These are phyloP conservation scores for Euleptes europaea DNA, from an alignment of 2,113 vertebrate genomes.

Conservation along the genomic window DNA sequence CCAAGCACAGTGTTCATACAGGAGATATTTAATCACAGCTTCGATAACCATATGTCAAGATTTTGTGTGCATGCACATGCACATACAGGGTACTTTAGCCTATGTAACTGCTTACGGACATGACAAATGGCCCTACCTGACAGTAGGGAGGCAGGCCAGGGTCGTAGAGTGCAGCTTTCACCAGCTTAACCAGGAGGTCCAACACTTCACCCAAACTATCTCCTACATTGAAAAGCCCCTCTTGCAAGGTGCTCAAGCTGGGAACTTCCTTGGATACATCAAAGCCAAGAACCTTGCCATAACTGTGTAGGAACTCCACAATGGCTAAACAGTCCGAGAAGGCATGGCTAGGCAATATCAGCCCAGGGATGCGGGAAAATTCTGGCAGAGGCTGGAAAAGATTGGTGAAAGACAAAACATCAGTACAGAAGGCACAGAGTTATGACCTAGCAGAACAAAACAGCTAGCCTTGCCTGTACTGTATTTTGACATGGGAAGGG, in stretches of 20 bases:
- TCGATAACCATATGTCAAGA: not conserved
- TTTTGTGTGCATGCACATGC: not conserved
- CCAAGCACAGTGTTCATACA: not conserved
- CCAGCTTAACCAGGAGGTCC: constrained; percentile 86
- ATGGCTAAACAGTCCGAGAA: constrained; percentile 90
- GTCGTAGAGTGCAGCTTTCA: constrained; percentile 85
- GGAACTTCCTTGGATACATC: constrained; percentile 87
- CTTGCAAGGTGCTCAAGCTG: constrained; percentile 86
- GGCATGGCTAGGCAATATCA: constrained; percentile 84
- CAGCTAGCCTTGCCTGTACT: too few species aligned
- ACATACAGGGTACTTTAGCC: not conserved
- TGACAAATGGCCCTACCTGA: constrained; percentile 77
- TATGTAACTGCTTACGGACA: not conserved
- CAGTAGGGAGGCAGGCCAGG: constrained; percentile 89
- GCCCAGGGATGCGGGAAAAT: constrained; percentile 86
- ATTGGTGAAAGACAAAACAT: not conserved
- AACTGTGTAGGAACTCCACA: constrained; percentile 92
- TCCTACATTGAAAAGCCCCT: constrained; percentile 88
- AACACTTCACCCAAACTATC: constrained; percentile 84
- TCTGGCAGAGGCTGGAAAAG: constrained; percentile 83
- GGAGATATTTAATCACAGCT: not conserved
- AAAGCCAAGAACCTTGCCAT: constrained; percentile 90
- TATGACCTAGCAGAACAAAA: not conserved
- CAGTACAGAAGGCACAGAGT: not conserved
- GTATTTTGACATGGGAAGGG: not conserved